Base-by-base conservation (phyloP, 2,888 invertebrate genomes). In the Microplitis manilae region DNA sequence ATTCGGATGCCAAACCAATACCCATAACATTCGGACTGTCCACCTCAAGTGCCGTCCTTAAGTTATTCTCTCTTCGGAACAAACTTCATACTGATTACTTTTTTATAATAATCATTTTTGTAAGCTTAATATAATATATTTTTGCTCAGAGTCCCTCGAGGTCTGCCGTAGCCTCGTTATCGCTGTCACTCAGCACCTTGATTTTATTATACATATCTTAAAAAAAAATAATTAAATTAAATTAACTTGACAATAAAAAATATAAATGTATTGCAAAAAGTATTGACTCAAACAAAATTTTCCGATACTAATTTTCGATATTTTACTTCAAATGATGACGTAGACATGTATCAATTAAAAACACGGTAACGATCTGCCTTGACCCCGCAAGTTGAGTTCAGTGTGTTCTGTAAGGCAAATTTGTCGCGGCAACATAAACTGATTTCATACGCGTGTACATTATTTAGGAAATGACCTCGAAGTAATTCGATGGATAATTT, bases 1-100 rank as follows among this genome's bases (percentile, higher is more conserved):
- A 84, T 84, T 84, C 77, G 73, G 79, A 84, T 82, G 82, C 81
- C 77, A 78, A 80, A 80, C 79, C 80, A 68, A 73, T 83, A 81
- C 80, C 74, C 77, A 80, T 75, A 68, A 69, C 76, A 77, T 80
- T 78, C 70, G 38, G 60, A 40, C 64, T 73, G 68, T 72, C 41
- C 13, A 50, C 39, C 50, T 13, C 50, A 13, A 8, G 50, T 8
- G 8, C 13, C 13, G 50, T 50, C 50, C 50, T 50, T 50, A 50
- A 50, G 50, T 50, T 13, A 75, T 76, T 67, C 67, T 68, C 67
- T 17, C 30, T 39, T 61, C 40, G 60, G 50, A 13, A 13, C 50
- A 13, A 50, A 50, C 67, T 65, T 17, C 60, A 30, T 71, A 72
- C 72, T 41, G 61, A 68, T 68, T 40, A 62, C 50, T 68, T 68